Conservation (phyloP, 2,888 invertebrate species). For the Gymnosoma rotundatum region DNA sequence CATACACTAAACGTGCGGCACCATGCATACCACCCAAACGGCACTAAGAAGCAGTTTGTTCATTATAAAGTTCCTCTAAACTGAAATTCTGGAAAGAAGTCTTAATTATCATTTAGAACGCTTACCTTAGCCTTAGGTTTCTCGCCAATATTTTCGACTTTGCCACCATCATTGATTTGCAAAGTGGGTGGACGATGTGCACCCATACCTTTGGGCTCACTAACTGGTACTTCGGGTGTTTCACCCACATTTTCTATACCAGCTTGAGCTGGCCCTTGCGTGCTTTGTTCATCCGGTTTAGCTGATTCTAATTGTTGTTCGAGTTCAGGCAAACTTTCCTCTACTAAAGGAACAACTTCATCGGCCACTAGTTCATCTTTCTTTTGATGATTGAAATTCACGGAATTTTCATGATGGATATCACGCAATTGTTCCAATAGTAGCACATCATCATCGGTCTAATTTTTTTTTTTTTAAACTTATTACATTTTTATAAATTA, state of each 20-base stretch:
- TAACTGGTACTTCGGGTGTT: slow-evolving; percentile 45
- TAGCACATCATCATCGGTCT: slow-evolving; percentile 83
- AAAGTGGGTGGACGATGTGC: slow-evolving; percentile 75
- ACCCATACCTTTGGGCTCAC: slow-evolving; percentile 56
- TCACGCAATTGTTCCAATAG: slow-evolving; percentile 83
- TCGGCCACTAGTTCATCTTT: slow-evolving; percentile 71
- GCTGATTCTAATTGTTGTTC: slow-evolving; percentile 79
- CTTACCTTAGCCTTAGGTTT: slow-evolving; percentile 74
- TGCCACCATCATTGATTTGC: slow-evolving; percentile 74
- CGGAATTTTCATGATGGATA: slow-evolving; percentile 64
- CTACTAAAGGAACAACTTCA: slow-evolving; percentile 66
- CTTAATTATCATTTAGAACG: neutral
- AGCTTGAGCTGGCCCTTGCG: slow-evolving; percentile 72
- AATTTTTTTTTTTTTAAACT: slow-evolving; percentile 1
- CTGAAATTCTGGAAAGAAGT: slow-evolving; percentile 31
- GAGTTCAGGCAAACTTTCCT: slow-evolving; percentile 77
- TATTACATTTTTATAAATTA: neutral
- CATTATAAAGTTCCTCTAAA: slow-evolving; percentile 50
- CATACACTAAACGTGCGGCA: slow-evolving; percentile 84
- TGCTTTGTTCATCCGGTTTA: slow-evolving; percentile 74
- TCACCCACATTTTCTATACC: slow-evolving; percentile 73
- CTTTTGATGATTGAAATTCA: slow-evolving; percentile 72
- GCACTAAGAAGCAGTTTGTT: slow-evolving; percentile 62
- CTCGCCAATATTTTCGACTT: slow-evolving; percentile 66
- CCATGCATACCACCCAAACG: slow-evolving; percentile 80